These are phyloP conservation scores for Tetramorium parvispinum DNA, from an alignment of 1,140 invertebrate genomes.

Conservation along the genomic window DNA sequence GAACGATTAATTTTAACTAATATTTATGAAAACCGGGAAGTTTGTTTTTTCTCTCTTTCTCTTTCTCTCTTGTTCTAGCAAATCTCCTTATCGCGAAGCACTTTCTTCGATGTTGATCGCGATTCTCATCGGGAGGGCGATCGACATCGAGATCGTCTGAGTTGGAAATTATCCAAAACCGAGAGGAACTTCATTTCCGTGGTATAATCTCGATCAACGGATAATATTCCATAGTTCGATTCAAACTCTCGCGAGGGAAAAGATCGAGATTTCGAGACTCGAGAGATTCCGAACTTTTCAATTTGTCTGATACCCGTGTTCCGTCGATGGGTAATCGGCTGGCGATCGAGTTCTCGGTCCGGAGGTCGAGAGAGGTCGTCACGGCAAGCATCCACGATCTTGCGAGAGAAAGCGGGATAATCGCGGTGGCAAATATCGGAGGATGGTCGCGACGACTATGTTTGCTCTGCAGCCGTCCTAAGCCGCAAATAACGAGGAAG, in stretches of 20 bases:
- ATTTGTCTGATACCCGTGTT: slow-evolving; percentile 47
- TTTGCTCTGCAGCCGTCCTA: slow-evolving; percentile 56
- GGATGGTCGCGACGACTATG: slow-evolving; percentile 39
- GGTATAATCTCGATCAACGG: slow-evolving; percentile 42
- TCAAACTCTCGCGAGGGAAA: background rate
- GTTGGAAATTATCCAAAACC: slow-evolving; percentile 38
- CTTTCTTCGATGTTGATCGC: background rate
- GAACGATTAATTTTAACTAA: slow-evolving; percentile 2
- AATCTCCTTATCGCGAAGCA: background rate
- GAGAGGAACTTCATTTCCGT: slow-evolving; percentile 36
- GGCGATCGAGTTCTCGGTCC: slow-evolving; percentile 22
- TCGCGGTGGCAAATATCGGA: slow-evolving; percentile 62
- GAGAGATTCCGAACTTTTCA: slow-evolving; percentile 44
- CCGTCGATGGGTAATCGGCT: slow-evolving; percentile 5
- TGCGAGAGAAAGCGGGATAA: slow-evolving; percentile 54
- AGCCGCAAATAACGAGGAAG: slow-evolving; percentile 68
- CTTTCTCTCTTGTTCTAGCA: background rate
- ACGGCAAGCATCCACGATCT: background rate
- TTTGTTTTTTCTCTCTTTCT: background rate
- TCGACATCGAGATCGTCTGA: background rate
- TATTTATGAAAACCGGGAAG: background rate
- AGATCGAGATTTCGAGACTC: background rate
- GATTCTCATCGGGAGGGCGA: slow-evolving; percentile 10
- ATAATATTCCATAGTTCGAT: slow-evolving; percentile 19
- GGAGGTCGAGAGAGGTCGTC: slow-evolving; percentile 16